Conservation (phyloP, 2,888 invertebrate species). For the Linnaemya tessellans region DNA sequence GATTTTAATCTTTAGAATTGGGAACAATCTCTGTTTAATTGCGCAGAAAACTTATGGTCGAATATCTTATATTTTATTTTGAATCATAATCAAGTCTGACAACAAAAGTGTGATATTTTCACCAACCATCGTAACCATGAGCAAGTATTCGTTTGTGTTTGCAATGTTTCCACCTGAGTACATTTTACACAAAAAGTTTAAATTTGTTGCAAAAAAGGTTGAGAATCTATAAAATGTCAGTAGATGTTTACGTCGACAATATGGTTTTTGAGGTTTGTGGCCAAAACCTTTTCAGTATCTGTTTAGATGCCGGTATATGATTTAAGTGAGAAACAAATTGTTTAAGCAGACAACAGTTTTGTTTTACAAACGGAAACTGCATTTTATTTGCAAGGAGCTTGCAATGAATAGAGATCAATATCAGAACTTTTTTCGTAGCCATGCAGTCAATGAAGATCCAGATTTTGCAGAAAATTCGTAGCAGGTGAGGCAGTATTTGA, state of each 20-base stretch:
- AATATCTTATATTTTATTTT: constrained; percentile 22
- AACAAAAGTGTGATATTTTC: background rate
- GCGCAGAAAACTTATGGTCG: constrained; percentile 55
- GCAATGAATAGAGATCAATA: no score
- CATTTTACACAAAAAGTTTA: background rate
- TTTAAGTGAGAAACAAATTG: background rate
- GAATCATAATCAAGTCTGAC: constrained; percentile 28
- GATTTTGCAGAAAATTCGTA: no score
- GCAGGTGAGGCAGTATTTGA: no score
- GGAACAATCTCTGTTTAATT: constrained; percentile 58
- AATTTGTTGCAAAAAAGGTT: constrained; percentile 8
- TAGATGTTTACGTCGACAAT: constrained; percentile 24
- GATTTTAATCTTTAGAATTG: constrained; percentile 56
- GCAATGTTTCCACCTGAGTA: constrained; percentile 32
- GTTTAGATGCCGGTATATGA: background rate
- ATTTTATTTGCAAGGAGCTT: no score
- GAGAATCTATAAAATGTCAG: constrained; percentile 8
- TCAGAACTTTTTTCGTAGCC: no score
- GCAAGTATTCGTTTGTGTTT: background rate
- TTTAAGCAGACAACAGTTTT: background rate
- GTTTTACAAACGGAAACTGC: no score
- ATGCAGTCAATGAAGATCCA: no score
- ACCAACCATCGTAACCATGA: background rate
- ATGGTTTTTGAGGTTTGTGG: constrained; percentile 25
- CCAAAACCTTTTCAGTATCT: background rate